Evolutionary conservation across 2,888 invertebrate genomes (phyloP).

Genomic region (Argyresthia albistria): DNA sequence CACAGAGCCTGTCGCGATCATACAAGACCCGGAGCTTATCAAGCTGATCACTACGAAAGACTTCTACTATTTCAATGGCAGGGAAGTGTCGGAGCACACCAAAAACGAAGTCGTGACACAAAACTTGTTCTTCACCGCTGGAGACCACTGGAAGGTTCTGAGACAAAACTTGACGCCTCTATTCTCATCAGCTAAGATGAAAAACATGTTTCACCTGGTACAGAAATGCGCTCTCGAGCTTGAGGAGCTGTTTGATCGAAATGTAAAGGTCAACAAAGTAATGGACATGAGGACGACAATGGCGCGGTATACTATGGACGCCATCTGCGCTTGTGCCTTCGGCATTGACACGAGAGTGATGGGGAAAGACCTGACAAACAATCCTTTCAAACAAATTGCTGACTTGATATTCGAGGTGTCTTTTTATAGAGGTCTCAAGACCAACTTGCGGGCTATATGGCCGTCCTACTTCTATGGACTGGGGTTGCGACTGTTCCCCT

Average conservation of each 20-base stretch:
- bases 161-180: constrained; percentile 9
- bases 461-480: constrained; percentile 1
- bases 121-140: constrained; percentile 5
- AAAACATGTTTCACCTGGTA: constrained; percentile 8
- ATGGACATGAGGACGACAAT: constrained; percentile 1
- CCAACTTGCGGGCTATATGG: neutral
- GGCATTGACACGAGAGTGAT: neutral
- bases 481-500: neutral
- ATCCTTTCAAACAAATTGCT: neutral
- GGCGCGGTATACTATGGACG: constrained; percentile 5
- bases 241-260: constrained; percentile 1
- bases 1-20: constrained; percentile 9
- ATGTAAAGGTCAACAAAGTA: neutral
- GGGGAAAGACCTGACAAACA: neutral
- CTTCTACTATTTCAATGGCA: constrained; percentile 7
- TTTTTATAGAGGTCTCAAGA: neutral
- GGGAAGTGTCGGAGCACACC: neutral
- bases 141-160: constrained; percentile 7
- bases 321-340: constrained; percentile 3
- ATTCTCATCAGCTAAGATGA: constrained; percentile 10
- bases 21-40: constrained; percentile 7
- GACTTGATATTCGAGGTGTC: neutral
- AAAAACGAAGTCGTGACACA: neutral
- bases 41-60: constrained; percentile 7
- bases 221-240: neutral